Evolutionary conservation across 2,113 vertebrate species (phyloP), one percentile per base, ranked within the genome.

Genomic region (Brienomyrus longianalis): DNA sequence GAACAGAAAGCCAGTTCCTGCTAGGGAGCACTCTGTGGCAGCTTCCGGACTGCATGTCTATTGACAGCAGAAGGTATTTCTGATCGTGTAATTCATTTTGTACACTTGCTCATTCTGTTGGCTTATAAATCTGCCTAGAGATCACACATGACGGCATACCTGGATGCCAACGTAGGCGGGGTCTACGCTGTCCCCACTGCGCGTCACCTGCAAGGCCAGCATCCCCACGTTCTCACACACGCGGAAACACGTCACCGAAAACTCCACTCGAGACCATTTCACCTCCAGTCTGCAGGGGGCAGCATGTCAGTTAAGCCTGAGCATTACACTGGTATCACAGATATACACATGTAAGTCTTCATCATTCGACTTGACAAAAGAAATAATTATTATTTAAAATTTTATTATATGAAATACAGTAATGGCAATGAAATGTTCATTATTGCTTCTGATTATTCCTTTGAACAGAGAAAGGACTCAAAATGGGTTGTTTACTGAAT

Each of bases 151-250:
- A 83, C 9, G 56, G 2, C 47, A 62, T 91, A 93, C 95, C 95
- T 95, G 95, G 90, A 96, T 93, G 10, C 91, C 92, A 31, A 95
- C 52, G 86, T 96, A 95, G 0, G 96, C 94, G 0, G 95, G 95
- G 48, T 97, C 96, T 1, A 35, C 3, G 21, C 93, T 96, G 88
- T 90, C 90, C 5, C 95, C 95, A 19, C 59, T 93, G 83, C 96
- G 95, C 43, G 92, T 86, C 91, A 97, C 90, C 87, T 92, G 96
- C 91, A 97, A 92, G 59, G 94, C 93, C n/a, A 97, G 94, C 1
- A 23, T 94, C 17, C 94, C 94, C 3, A 93, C 51, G 0, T 93
- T 96, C 94, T 97, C 96, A 92, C 90, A 93, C 45, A 94, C 93
- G 31, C 13, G 59, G 90, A 93, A 95, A 89, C 94, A 96, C 89